Evolutionary conservation across 2,888 invertebrate genomes (phyloP), one percentile per base, ranked within the genome.

Genomic region (Halictus ligatus): DNA sequence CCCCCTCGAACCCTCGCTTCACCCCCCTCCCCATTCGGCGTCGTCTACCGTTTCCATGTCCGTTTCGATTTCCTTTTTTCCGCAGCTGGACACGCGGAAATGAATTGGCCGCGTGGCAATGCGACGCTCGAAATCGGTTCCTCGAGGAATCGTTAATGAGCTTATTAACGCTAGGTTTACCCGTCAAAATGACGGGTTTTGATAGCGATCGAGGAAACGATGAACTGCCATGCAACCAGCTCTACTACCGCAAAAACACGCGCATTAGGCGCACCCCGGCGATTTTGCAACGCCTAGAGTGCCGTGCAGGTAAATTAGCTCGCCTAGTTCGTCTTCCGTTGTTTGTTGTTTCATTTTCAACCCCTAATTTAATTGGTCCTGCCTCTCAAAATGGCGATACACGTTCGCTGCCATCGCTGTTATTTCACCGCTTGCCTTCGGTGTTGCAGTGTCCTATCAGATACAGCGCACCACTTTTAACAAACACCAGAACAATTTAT

Each of bases 1-100:
- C 35, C 35, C 35, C 35, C 35, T 35, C 1, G 1, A 35, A 1
- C 35, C 35, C 35, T 2, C 35, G 35, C 35, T 35, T n/a, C n/a
- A n/a, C n/a, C 1, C 35, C 40, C 50, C 35, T 12, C 10, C 48
- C 46, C 29, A 13, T 54, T 54, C 75, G 48, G 60, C 64, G 71
- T 75, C 84, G 75, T 54, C 40, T 13, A 29, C 29, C 21, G 69
- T 69, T 73, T 54, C 48, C 35, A 54, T 10, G 75, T 74, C 40
- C 83, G 79, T 0, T 73, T 75, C 78, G 72, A 79, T 82, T 84
- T 83, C 78, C 78, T 78, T 83, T 77, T 84, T 84, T 35, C 83
- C n/a, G 15, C 58, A 8, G n/a, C n/a, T 71, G 74, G 48, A 82
- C 74, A 60, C 78, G 69, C 74, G 78, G 78, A 83, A 78, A 84